phyloP scores from a whole-genome alignment of 2,888 invertebrate genomes.

The Ormyrus rosae region DNA sequence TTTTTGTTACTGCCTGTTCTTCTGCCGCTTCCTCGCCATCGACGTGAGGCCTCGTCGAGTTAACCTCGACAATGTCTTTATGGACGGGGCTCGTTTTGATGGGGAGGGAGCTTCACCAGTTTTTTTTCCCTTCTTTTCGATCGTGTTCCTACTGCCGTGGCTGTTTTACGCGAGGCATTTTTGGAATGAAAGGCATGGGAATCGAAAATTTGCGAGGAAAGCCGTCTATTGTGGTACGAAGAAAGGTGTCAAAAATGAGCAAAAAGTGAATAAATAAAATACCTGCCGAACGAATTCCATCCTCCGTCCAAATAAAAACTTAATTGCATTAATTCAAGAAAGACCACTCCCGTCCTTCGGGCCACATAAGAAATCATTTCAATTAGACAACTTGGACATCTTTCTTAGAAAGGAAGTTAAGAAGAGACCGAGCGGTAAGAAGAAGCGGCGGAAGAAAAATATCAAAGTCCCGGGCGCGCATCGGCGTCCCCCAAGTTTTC shows the following conservation, averaged over 20 bases:
- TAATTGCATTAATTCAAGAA: no score
- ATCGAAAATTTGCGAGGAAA: no score
- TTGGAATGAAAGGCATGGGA: no score
- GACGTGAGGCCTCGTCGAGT: slow-evolving; percentile 9
- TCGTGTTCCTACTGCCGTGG: no score
- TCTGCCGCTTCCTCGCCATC: no score
- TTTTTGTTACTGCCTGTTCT: slow-evolving; percentile 15
- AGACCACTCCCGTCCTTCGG: neutral
- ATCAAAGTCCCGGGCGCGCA: neutral
- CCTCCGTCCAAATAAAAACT: no score
- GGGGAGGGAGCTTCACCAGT: neutral
- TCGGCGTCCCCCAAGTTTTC: slow-evolving; percentile 15
- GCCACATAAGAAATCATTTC: slow-evolving; percentile 1
- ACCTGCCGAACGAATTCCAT: no score
- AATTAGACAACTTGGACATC: neutral
- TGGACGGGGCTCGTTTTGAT: neutral
- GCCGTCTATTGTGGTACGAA: no score
- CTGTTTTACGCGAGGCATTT: no score
- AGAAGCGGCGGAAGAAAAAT: neutral
- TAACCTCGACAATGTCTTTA: slow-evolving; percentile 7
- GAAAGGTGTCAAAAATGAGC: no score
- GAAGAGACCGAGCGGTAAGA: neutral
- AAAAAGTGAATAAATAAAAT: no score
- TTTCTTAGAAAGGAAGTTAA: slow-evolving; percentile 16
- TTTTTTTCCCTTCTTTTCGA: no score